Percentiles rank a stretch among this genome's conserved stretches.
These are phyloP conservation scores for Galerucella nymphaeae DNA, from an alignment of 2,888 invertebrate genomes.

Conservation along the genomic window DNA sequence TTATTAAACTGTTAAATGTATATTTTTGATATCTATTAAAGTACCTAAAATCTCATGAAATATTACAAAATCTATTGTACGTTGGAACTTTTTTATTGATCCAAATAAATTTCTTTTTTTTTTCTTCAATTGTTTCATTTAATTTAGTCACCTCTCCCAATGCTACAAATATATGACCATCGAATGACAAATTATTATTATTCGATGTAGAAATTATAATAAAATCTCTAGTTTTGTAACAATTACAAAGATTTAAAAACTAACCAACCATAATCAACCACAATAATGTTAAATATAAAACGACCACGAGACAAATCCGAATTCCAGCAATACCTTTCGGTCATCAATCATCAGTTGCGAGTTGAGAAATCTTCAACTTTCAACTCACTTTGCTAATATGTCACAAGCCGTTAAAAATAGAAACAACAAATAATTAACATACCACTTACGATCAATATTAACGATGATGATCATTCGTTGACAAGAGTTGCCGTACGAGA, in stretches of 20 bases:
- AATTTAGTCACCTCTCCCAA: too few relatives aligned
- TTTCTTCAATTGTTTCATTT: not conserved
- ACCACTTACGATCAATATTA: not conserved
- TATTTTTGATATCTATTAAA: constrained; percentile 42
- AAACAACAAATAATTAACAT: not conserved
- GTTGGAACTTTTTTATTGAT: constrained; percentile 42
- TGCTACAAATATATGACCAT: too few relatives aligned
- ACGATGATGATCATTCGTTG: not conserved
- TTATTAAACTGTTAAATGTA: constrained; percentile 19
- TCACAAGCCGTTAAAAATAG: not conserved
- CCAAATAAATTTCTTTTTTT: constrained; percentile 42
- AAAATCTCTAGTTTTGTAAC: too few relatives aligned
- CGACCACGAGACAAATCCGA: too few relatives aligned
- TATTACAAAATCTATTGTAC: constrained; percentile 40
- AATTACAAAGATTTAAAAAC: too few relatives aligned
- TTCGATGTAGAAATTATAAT: too few relatives aligned
- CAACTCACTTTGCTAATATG: not conserved
- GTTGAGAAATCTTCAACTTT: not conserved
- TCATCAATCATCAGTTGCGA: not conserved
- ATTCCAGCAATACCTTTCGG: too few relatives aligned
- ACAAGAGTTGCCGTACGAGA: not conserved
- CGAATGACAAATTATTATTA: too few relatives aligned
- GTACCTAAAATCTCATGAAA: constrained; percentile 35
- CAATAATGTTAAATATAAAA: too few relatives aligned
- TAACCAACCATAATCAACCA: too few relatives aligned